phyloP scores from a whole-genome alignment of 2,888 invertebrate genomes.

The Ptychoptera albimana region DNA sequence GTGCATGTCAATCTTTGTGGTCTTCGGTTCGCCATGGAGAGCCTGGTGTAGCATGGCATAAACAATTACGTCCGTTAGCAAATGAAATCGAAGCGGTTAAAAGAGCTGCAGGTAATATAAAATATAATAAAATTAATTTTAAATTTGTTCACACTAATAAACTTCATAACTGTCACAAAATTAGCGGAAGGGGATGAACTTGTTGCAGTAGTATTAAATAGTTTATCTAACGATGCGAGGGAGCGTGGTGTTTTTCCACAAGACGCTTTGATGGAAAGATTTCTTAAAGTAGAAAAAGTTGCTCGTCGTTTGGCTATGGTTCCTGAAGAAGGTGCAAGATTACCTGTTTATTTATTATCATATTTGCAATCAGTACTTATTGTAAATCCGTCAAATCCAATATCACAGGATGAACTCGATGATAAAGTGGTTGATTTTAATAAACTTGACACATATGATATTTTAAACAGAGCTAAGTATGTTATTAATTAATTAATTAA shows the following conservation, averaged over 20 bases:
- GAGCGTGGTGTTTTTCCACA: constrained; percentile 79
- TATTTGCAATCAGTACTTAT: constrained; percentile 79
- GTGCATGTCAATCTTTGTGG: constrained; percentile 77
- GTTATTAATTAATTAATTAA: constrained; percentile 14
- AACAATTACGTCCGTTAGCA: constrained; percentile 43
- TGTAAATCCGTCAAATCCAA: constrained; percentile 47
- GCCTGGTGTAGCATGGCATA: constrained; percentile 36
- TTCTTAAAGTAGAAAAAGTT: constrained; percentile 62
- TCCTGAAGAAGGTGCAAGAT: constrained; percentile 71
- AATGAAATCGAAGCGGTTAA: constrained; percentile 57
- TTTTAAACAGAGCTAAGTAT: constrained; percentile 78
- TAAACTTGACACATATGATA: constrained; percentile 68
- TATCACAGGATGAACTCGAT: constrained; percentile 55
- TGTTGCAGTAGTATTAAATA: constrained; percentile 57
- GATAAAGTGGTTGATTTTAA: constrained; percentile 57
- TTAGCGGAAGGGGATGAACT: constrained; percentile 59
- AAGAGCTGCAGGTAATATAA: constrained; percentile 49
- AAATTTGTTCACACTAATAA: too few relatives aligned
- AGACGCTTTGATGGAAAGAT: constrained; percentile 68
- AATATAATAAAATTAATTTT: too few relatives aligned
- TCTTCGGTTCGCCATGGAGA: constrained; percentile 53
- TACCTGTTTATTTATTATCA: constrained; percentile 70
- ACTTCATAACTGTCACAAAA: constrained; percentile 9
- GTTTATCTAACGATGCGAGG: constrained; percentile 61
- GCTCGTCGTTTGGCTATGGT: constrained; percentile 75